These are phyloP conservation scores for Parazoanthus swiftii DNA, from an alignment of 92 coral and sea anemone genomes.

Conservation along the genomic window DNA sequence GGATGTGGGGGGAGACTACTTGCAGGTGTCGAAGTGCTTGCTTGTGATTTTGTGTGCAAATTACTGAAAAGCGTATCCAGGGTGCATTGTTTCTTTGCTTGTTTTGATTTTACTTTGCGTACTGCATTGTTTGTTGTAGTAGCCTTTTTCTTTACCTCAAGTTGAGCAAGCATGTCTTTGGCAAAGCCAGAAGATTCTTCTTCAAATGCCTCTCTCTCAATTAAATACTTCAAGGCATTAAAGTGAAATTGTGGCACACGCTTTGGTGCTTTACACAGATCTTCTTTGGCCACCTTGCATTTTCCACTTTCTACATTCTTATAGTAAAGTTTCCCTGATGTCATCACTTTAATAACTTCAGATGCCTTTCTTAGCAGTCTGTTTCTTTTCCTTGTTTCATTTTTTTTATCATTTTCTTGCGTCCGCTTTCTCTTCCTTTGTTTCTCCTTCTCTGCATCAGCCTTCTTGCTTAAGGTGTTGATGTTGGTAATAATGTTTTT, in stretches of 20 bases:
- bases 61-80: too few species aligned
- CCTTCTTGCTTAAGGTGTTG: neutral
- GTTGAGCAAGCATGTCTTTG: neutral
- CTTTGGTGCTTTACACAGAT: neutral
- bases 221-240: neutral
- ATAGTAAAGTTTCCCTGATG: too few species aligned
- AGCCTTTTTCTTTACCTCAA: neutral
- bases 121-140: too few species aligned
- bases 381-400: neutral
- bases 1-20: too few species aligned
- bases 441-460: slow-evolving; percentile 20
- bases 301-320: neutral
- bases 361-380: neutral
- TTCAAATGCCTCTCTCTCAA: neutral
- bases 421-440: neutral
- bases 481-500: slow-evolving; percentile 19
- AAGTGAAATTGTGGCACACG: neutral
- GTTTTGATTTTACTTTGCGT: too few species aligned
- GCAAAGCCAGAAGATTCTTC: neutral
- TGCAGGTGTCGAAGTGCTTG: too few species aligned
- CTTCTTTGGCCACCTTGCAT: neutral
- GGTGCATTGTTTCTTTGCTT: too few species aligned
- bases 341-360: too few species aligned
- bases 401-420: neutral
- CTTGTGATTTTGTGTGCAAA: too few species aligned